A percentile compares a stretch with the other conserved stretches of the same genome.
These are phyloP conservation scores for Leptinotarsa lineolata DNA, from an alignment of 1,140 invertebrate genomes.

Conservation along the genomic window DNA sequence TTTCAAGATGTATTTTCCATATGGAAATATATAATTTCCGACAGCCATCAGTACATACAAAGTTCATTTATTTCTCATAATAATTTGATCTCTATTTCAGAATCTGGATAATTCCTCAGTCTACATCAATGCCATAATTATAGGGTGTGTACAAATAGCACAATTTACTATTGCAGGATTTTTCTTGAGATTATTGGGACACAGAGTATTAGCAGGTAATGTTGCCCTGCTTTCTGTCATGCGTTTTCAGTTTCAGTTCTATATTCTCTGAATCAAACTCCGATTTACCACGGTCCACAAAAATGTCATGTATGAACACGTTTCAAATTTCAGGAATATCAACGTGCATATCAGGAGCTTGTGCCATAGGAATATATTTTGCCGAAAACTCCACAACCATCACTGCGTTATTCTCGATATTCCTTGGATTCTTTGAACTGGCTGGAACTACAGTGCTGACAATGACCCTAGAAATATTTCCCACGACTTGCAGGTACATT, in stretches of 20 bases:
- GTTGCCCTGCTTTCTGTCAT: background rate
- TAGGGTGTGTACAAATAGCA: slow-evolving; percentile 1
- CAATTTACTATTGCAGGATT: slow-evolving; percentile 19
- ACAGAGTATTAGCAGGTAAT: slow-evolving; percentile 28
- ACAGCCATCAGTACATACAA: too few relatives aligned
- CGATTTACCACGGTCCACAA: too few relatives aligned
- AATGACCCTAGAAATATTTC: slow-evolving; percentile 44
- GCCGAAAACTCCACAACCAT: slow-evolving; percentile 29
- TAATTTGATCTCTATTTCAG: slow-evolving; percentile 9
- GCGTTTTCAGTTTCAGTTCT: background rate
- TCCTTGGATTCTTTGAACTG: slow-evolving; percentile 33
- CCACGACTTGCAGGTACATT: slow-evolving; percentile 43
- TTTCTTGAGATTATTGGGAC: slow-evolving; percentile 30
- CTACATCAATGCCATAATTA: slow-evolving; percentile 36
- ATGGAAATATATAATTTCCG: too few relatives aligned
- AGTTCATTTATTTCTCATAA: background rate
- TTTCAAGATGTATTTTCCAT: too few relatives aligned
- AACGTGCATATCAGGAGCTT: slow-evolving; percentile 28
- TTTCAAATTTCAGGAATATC: slow-evolving; percentile 25
- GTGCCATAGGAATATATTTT: slow-evolving; percentile 37
- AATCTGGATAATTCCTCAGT: slow-evolving; percentile 27
- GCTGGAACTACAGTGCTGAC: slow-evolving; percentile 35
- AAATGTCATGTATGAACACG: background rate
- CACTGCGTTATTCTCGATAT: slow-evolving; percentile 31
- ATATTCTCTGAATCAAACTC: too few relatives aligned